A percentile compares a stretch with the other conserved stretches of the same genome.
Conservation (phyloP, 2,797 vertebrate species). For the Ctenopoma kingsleyae region DNA sequence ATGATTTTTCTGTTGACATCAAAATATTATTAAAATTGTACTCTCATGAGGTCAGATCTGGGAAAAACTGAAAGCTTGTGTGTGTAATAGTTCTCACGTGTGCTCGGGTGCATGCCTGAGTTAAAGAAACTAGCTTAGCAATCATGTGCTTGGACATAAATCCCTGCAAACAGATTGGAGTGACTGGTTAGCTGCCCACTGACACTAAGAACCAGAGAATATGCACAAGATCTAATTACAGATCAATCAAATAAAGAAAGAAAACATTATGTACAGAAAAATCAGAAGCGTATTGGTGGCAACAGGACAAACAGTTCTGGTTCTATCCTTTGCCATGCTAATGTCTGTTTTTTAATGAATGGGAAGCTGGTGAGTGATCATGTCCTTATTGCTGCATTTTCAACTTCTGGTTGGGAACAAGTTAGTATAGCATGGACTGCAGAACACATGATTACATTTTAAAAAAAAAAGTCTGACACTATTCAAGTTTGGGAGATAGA, state of each 20-base stretch:
- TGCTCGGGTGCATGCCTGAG: slow-evolving; percentile 23
- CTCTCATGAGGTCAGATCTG: not conserved
- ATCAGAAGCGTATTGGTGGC: not conserved
- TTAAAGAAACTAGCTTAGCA: slow-evolving; percentile 50
- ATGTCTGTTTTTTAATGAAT: no score
- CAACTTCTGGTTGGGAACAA: no score
- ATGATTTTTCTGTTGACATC: not conserved
- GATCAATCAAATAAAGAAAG: slow-evolving; percentile 22
- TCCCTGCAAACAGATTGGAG: slow-evolving; percentile 15
- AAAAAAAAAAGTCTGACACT: no score
- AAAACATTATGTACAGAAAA: not conserved
- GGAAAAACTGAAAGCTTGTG: slow-evolving; percentile 39
- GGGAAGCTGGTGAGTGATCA: no score
- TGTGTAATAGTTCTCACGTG: slow-evolving; percentile 54
- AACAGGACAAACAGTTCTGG: not conserved
- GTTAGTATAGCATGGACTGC: no score
- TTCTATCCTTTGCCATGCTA: no score
- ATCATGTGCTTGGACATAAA: slow-evolving; percentile 63
- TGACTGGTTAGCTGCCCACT: slow-evolving; percentile 2
- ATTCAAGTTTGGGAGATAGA: no score
- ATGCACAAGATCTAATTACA: slow-evolving; percentile 24
- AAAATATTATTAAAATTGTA: not conserved
- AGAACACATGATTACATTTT: no score
- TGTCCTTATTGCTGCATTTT: no score
- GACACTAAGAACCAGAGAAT: slow-evolving; percentile 1